phyloP scores from a whole-genome alignment of 2,888 invertebrate species.

The Lasioglossum zephyrum region DNA sequence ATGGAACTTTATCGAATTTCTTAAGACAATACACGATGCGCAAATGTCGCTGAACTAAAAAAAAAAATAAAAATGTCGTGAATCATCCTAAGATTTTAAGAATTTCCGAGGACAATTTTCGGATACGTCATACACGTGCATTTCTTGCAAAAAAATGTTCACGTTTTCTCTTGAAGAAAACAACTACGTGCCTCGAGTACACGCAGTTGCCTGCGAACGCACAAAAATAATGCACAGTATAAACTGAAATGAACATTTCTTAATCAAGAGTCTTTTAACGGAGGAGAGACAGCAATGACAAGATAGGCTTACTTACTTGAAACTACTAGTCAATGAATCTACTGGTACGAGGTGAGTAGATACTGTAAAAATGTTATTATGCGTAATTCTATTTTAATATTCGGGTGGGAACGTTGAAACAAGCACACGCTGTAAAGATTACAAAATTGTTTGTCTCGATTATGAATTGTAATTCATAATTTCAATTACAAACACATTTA shows the following conservation, averaged over 20 bases:
- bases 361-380: constrained; percentile 82
- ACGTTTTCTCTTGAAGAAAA: constrained; percentile 67
- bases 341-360: constrained; percentile 83
- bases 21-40: neutral
- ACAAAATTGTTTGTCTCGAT: constrained; percentile 43
- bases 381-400: constrained; percentile 78
- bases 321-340: constrained; percentile 82
- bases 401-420: constrained; percentile 77
- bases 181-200: constrained; percentile 68
- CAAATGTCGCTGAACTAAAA: neutral
- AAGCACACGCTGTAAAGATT: constrained; percentile 59
- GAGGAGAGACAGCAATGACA: constrained; percentile 82
- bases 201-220: constrained; percentile 64
- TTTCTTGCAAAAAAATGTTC: constrained; percentile 48
- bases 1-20: neutral
- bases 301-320: constrained; percentile 84
- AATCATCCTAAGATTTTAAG: neutral
- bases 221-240: constrained; percentile 74
- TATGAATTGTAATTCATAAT: neutral
- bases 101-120: constrained; percentile 34
- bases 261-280: constrained; percentile 79
- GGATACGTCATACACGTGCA: constrained; percentile 35
- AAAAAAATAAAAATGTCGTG: neutral
- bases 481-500: constrained; percentile 10
- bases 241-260: constrained; percentile 74